Conservation (phyloP, 2,113 vertebrate genomes). For the Gopherus flavomarginatus region DNA sequence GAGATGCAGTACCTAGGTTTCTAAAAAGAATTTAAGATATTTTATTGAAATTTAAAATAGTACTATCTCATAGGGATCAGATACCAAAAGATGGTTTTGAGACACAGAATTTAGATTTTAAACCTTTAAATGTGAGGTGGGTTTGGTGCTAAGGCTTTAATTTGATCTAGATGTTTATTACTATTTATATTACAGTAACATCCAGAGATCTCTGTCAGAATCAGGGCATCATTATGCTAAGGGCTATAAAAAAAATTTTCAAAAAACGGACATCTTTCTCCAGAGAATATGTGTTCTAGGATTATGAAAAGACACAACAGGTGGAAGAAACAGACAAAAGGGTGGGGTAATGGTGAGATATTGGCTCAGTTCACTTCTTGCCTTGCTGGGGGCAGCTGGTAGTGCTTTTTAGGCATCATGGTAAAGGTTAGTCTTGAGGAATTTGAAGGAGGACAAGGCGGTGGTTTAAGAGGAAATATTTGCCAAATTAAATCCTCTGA, state of each 20-base stretch:
- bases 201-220: accelerated
- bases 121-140: accelerated
- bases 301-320: neutral
- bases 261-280: neutral
- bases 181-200: neutral
- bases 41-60: neutral
- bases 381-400: neutral
- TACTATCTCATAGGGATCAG: neutral
- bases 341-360: neutral
- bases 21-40: slow-evolving; percentile 10
- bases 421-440: neutral
- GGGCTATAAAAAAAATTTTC: accelerated
- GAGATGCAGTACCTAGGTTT: slow-evolving; percentile 22
- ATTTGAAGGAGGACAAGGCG: neutral
- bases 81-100: neutral
- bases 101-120: neutral
- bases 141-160: neutral
- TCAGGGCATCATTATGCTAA: neutral
- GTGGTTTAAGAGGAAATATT: accelerated
- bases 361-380: neutral
- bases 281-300: neutral
- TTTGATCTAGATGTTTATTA: neutral
- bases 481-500: accelerated
- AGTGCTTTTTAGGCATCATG: neutral
- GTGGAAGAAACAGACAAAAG: neutral